Evolutionary conservation across 2,113 vertebrate species (phyloP), one percentile per base, ranked within the genome.

Genomic region (Condylura cristata): DNA sequence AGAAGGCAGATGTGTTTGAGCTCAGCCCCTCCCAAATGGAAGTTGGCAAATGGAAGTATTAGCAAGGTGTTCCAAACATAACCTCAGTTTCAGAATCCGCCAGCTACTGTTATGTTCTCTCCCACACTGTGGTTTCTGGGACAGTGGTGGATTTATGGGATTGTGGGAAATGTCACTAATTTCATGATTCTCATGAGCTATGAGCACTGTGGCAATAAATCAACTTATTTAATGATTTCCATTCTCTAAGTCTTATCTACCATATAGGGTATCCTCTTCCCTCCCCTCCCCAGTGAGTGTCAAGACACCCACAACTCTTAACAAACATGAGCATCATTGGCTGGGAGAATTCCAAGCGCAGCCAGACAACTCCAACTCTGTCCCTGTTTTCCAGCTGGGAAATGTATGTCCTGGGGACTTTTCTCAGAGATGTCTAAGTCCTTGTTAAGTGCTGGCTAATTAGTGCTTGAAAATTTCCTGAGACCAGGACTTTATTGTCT

Each of bases 101-200:
- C 20, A 8, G 39, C 3, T 34, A 30, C 10, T 46, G 51, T 44
- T 2, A 2, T 6, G 6, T 1, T 24, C 6, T 3, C 34, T n/a
- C 34, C 53, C 9, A 26, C 20, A 39, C 26, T 32, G 1, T 9
- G n/a, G 37, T 63, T 84, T 79, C 81, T 75, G 58, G 32, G 46
- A 16, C 18, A 63, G 18, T 24, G 26, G 32, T 37, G 28, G 70
- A 71, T 60, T 18, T 53, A n/a, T 13, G 90, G 60, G 53, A 16
- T 61, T 92, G 74, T 20, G 48, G 39, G 39, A 76, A 81, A 90
- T 37, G 91, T 63, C 32, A 60, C n/a, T 81, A 93, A 66, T 81
- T 87, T 75, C 76, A 37, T n/a, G 51, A 76, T 58, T 80, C 75
- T 20, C 17, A 34, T 9, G 46, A 46, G 3, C 34, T 20, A 34